Base-by-base conservation (phyloP, 2,888 invertebrate genomes). In the Zele albiditarsus region DNA sequence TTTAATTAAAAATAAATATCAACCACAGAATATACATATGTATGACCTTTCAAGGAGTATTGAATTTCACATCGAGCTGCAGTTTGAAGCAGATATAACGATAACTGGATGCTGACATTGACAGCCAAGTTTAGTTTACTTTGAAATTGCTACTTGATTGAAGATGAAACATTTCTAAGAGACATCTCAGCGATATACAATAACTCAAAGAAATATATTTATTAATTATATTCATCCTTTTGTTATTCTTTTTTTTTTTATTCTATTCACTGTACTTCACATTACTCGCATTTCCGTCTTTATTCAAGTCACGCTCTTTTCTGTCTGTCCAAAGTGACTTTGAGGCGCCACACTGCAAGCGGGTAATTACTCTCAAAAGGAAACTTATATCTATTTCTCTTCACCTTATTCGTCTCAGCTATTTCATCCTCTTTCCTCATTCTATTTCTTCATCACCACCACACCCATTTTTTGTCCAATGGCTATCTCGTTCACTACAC, bases 311-410 rank as follows among this genome's bases (percentile, higher is more conserved):
- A 46, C 74, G 68, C 67, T 27, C 46, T 33, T 70, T 38, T 72
- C 68, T 38, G 46, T 66, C 53, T 20, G 8, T n/a, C n/a, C 46
- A 53, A 53, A 28, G 28, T 68, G 62, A 62, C 75, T 58, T 10
- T 49, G 28, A 63, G 70, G 49, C 68, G 60, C 76, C 49, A 63
- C 53, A 53, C 20, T 53, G 46, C 46, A 63, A 73, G 69, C 42
- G 58, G 69, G 73, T 70, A 73, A 73, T 73, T 69, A 76, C 69
- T 27, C 38, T n/a, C 25, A 67, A 71, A 68, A 68, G 31, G 23
- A 75, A 23, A 68, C 68, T 38, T 38, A 25, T 66, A 25, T 66
- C 62, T 46, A 28, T 42, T 20, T 67, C 66, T 33, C 57, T 60
- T 67, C 42, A 20, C 27, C 57, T 53, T 70, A 65, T 74, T 31